Evolutionary conservation across 2,113 vertebrate genomes (phyloP), one percentile per base, ranked within the genome.

Genomic region (Bungarus multicinctus): DNA sequence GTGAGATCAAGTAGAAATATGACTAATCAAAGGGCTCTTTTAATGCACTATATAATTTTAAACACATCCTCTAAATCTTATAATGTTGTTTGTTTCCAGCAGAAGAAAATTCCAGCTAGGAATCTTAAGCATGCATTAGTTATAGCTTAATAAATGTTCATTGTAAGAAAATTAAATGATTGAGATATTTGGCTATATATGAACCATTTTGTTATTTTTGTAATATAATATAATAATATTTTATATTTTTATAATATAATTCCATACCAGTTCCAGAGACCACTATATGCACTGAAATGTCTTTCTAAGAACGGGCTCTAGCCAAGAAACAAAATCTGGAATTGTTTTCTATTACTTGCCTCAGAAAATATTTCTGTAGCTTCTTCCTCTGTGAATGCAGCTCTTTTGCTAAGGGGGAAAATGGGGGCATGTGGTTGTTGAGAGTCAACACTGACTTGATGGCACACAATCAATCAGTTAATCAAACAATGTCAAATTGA

Each of bases 1-100:
- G 88, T 94, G 94, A 95, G 91, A 39, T 89, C 90, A 5, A 52
- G 5, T 85, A 81, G 90, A 94, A 95, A 39, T 86, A 50, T 69
- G 94, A 58, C 93, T 45, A 86, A 25, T 0, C 34, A 69, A n/a
- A 54, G 5, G 27, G 60, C 50, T 85, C 39, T 0, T 58, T 2
- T 18, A 14, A 43, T 30, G 34, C 43, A 91, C 91, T 91, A 52
- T 23, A 58, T 43, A 4, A 54, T 87, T 53, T 95, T 93, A 30
- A 43, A 50, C 50, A 47, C 92, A 92, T 20, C 69, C 85, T 86
- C 93, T 89, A 81, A 90, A 74, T 57, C 34, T 90, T 54, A 96
- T 64, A 53, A 16, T 23, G 25, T 27, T 90, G 22, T 87, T 90
- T 90, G 43, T 54, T 81, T 43, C 16, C 74, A 81, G 74, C 18